Evolutionary conservation across 2,888 invertebrate species (phyloP), one percentile per base, ranked within the genome.

Genomic region (Amorpha juglandis): DNA sequence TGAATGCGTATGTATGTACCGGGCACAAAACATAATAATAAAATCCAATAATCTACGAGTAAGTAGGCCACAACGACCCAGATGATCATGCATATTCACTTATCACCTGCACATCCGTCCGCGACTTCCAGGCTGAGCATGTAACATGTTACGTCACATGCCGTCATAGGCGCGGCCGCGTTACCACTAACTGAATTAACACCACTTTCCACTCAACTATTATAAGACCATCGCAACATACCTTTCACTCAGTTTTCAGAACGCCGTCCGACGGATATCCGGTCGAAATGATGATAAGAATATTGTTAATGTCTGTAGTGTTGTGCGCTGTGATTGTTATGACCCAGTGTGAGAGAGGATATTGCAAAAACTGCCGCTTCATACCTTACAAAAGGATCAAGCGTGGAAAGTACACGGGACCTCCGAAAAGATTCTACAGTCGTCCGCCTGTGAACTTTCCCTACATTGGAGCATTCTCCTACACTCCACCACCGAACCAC

Each of bases 101-200:
- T 64, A 63, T 51, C 68, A 67, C 62, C 63, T 69, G 65, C 58
- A 65, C 55, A 65, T 65, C 58, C 64, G 64, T 27, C 45, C 33
- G 12, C 47, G 11, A 48, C 55, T 52, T 42, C 42, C 42, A 53
- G 52, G 63, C 48, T 11, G 55, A 48, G 6, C 77, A 78, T 71
- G 77, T 75, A 78, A 78, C 67, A 48, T 53, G 65, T 82, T 83
- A 78, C 76, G 71, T 78, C 73, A 79, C 64, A 50, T 58, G 62
- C 33, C 42, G 64, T 65, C 67, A 53, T 63, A 62, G 47, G 65
- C 69, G 68, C 73, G 73, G 65, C 68, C 75, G 68, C 71, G 66
- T 71, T 69, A 73, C 70, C 75, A 77, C 88, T 91, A 91, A 91
- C 79, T 84, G 73, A 86, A 91, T 92, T 92, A 78, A 78, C 91